phyloP scores from a whole-genome alignment of 2,797 vertebrate genomes.

The Xenentodon cancila region DNA sequence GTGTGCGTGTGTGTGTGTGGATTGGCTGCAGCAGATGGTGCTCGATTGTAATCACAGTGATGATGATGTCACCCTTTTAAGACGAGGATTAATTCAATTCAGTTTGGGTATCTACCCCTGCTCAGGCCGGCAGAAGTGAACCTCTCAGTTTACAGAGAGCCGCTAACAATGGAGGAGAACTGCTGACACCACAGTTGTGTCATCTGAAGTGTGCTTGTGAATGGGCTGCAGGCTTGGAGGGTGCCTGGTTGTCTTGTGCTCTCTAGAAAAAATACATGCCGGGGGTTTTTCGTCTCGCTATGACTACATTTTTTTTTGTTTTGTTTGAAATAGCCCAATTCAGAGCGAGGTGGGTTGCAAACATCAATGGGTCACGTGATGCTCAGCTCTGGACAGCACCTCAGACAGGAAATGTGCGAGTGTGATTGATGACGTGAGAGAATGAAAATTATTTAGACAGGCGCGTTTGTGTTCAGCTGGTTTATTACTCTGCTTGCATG shows the following conservation, averaged over 20 bases:
- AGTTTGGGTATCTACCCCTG: constrained; percentile 18
- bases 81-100: constrained; percentile 46
- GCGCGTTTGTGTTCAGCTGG: constrained; percentile 52
- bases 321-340: constrained; percentile 11
- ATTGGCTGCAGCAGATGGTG: constrained; percentile 73
- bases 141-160: constrained; percentile 19
- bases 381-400: constrained; percentile 1
- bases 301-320: constrained; percentile 4
- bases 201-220: constrained; percentile 44
- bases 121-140: constrained; percentile 9
- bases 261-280: constrained; percentile 4
- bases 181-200: constrained; percentile 40
- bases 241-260: constrained; percentile 19
- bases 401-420: constrained; percentile 44
- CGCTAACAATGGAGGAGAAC: constrained; percentile 16
- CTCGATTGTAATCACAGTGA: constrained; percentile 51
- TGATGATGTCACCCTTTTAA: constrained; percentile 58
- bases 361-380: constrained; percentile 11
- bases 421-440: constrained; percentile 40
- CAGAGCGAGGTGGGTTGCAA: not conserved
- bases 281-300: constrained; percentile 39
- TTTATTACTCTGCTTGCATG: constrained; percentile 60
- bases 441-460: constrained; percentile 46
- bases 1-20: constrained; percentile 2
- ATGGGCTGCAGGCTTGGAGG: constrained; percentile 32